Evolutionary conservation across 1,140 invertebrate genomes (phyloP), one percentile per base, ranked within the genome.

Genomic region (Leptinotarsa texana): DNA sequence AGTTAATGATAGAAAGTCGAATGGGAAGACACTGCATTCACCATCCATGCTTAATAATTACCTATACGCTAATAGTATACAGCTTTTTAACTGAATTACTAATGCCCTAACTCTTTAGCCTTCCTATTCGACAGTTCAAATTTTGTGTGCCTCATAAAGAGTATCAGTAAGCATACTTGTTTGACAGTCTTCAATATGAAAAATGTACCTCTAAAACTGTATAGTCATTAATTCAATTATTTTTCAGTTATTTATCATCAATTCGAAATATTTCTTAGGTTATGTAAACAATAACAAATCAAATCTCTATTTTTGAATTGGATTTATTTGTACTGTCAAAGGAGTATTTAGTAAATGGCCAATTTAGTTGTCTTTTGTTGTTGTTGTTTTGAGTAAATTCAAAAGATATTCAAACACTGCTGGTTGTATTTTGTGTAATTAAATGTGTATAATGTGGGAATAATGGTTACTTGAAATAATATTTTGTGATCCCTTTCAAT

Each of bases 1-100:
- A 91, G 92, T 89, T 78, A 71, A 80, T 74, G 77, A 78, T 73
- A 68, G 47, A 57, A 24, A 22, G 22, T 73, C 63, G 63, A 76
- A 82, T 77, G 77, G 77, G 76, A 81, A 76, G 79, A 73, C 78
- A 77, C 66, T 33, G 63, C 17, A 65, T 6, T 33, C 63, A 24
- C 27, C 21, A 11, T 42, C 33, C 21, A 65, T 21, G 21, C 63
- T 17, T n/a, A n/a, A 65, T 21, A 11, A 65, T n/a, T 72, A 15
- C 33, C 51, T 61, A 4, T 18, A 22, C 22, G 57, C 71, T 73
- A 73, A 73, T 49, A 15, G 71, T 73, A 13, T 62, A 42, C 17
- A 62, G 51, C 57, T 73, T 73, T 48, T 47, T 73, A 65, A 69
- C 68, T 18, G 2, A 8, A 33, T 18, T 42, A 48, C 51, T 57